Base-by-base conservation (phyloP, 2,113 vertebrate species). In the Saguinus midas region DNA sequence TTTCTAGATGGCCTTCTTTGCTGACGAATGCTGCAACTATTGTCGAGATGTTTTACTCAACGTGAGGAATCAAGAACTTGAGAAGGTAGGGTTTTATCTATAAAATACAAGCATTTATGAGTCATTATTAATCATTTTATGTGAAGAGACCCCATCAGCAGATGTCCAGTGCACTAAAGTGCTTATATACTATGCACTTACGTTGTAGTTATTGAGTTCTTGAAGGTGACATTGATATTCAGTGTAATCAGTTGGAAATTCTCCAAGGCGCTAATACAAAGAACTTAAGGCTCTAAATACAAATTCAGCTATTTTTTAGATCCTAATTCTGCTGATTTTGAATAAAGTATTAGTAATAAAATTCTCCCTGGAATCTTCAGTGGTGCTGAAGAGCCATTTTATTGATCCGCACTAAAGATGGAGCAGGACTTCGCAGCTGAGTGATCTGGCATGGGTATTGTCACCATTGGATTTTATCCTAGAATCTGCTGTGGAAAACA, bases 31-130 rank as follows among this genome's bases (percentile, higher is more conserved):
- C 37, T 40, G 37, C 37, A 40, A 86, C 87, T 97, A 98, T n/a
- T 99, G 98, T 64, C 98, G 98, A 96, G 97, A 97, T 52, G 96
- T 98, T 95, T 96, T 98, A 95, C 96, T 97, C n/a, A 96, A 80
- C 23, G 96, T 98, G 98, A 98, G 86, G 90, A 98, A 72, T 40
- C 93, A 72, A 3, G 96, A 98, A 72, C 73, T 98, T 61, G 88
- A 98, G 40, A 96, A 97, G 98, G 98, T 98, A 98, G 79, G 98
- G 37, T 17, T 97, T 92, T 96, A 10, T 43, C 70, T 87, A 3
- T 37, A 58, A 80, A 82, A 14, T 20, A 14, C 23, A 94, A 72
- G 23, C 64, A 20, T 79, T 66, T 61, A 21, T 32, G 75, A 43
- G 37, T 27, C n/a, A 12, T 72, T 37, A 70, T 75, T 73, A 90